Percentiles rank a stretch among this genome's conserved stretches.
Conservation (phyloP, 2,888 invertebrate species). For the Hymenopus coronatus region DNA sequence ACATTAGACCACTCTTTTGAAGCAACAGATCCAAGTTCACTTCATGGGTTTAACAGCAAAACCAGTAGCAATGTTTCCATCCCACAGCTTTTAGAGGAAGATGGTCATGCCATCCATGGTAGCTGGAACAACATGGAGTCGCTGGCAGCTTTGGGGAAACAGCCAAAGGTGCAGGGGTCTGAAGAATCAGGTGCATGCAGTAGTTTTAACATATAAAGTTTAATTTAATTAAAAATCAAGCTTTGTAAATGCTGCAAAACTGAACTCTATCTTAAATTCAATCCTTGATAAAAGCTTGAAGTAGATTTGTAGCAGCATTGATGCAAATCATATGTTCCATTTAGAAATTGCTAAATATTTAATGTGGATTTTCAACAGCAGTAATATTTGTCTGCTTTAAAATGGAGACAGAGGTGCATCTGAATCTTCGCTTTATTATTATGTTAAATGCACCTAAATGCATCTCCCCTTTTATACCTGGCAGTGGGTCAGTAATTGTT, state of each 20-base stretch:
- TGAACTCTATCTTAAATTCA: neutral
- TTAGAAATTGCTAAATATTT: neutral
- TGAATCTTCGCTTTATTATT: too few species aligned
- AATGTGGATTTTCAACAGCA: too few species aligned
- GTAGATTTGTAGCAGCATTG: neutral
- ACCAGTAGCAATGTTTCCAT: slow-evolving; percentile 42
- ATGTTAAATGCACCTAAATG: too few species aligned
- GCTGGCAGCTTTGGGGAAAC: neutral
- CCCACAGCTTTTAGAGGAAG: slow-evolving; percentile 39
- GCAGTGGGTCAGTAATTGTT: too few species aligned
- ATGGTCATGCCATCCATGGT: slow-evolving; percentile 37
- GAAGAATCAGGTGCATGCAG: slow-evolving; percentile 35
- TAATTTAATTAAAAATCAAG: neutral
- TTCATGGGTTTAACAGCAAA: neutral
- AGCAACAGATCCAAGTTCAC: neutral
- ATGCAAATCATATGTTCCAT: neutral
- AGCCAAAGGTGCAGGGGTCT: slow-evolving; percentile 43
- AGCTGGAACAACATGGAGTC: slow-evolving; percentile 43
- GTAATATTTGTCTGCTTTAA: too few species aligned
- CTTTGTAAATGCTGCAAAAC: neutral
- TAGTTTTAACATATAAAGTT: neutral
- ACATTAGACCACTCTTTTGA: neutral
- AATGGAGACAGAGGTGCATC: too few species aligned
- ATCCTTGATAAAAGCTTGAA: neutral
- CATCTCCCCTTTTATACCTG: too few species aligned